A percentile compares a stretch with the other conserved stretches of the same genome.
Conservation (phyloP, 2,113 vertebrate genomes). For the Diglossa brunneiventris region DNA sequence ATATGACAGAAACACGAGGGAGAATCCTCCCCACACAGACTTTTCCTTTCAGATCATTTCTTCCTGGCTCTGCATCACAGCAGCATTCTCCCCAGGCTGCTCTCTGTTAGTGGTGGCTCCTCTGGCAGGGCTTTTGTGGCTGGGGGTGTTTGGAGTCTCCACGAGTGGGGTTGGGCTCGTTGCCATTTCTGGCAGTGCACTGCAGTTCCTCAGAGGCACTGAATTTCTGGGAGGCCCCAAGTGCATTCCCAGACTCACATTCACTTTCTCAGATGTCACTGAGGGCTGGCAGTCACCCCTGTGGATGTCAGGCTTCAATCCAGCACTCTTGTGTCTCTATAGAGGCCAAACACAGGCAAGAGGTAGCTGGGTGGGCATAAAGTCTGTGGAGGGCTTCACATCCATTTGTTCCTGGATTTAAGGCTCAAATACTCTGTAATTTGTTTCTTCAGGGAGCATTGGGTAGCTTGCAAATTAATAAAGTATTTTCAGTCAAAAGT, state of each 20-base stretch:
- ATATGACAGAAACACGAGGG: not conserved
- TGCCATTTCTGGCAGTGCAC: not conserved
- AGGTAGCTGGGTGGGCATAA: not conserved
- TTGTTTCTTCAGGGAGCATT: not conserved
- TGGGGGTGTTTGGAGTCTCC: not conserved
- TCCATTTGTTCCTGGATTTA: not conserved
- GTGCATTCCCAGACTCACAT: slow-evolving; percentile 27
- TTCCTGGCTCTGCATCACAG: not conserved
- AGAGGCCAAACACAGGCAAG: not conserved
- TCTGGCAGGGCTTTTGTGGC: not conserved
- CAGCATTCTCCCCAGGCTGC: not conserved
- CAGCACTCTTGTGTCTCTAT: not conserved
- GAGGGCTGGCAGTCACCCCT: slow-evolving; percentile 6
- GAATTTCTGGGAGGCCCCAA: slow-evolving; percentile 2
- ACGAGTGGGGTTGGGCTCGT: not conserved
- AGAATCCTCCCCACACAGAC: not conserved
- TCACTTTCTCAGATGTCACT: slow-evolving; percentile 38
- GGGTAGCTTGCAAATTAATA: not conserved
- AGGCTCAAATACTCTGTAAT: not conserved
- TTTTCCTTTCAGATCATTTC: not conserved
- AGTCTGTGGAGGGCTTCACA: not conserved
- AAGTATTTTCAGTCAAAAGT: not conserved
- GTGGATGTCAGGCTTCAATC: not conserved
- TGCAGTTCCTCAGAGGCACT: slow-evolving; percentile 33
- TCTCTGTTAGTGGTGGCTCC: not conserved